A percentile compares a stretch with the other conserved stretches of the same genome.
These are phyloP conservation scores for Nemopilema nomurai DNA, from an alignment of 30 jellyfish, hydroid and myxozoan genomes.

Conservation along the genomic window DNA sequence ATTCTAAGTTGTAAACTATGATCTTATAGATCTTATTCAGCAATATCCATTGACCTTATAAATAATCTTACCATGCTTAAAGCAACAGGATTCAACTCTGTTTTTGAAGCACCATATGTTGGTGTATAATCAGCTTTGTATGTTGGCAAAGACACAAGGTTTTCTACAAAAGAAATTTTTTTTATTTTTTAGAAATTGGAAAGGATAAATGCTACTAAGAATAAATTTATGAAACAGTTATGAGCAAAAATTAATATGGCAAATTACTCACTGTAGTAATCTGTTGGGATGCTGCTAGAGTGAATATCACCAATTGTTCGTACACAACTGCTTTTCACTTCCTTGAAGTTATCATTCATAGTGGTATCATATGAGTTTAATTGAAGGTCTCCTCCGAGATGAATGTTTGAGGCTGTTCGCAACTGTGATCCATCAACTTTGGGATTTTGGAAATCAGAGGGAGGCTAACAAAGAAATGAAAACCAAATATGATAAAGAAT, in stretches of 20 bases:
- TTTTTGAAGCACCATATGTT: constrained; percentile 1
- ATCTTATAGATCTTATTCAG: not conserved
- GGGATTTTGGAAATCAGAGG: constrained; percentile 50
- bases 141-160: constrained; percentile 41
- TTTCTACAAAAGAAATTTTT: constrained; percentile 24
- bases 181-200: too few species aligned
- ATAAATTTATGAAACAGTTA: not conserved
- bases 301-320: constrained; percentile 49
- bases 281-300: constrained; percentile 70
- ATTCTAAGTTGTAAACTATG: not conserved
- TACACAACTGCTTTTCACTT: not conserved
- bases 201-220: not conserved
- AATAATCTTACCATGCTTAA: constrained; percentile 22
- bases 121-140: constrained; percentile 50
- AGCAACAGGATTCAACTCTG: constrained; percentile 51
- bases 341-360: constrained; percentile 52
- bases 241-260: not conserved
- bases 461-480: constrained; percentile 58
- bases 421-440: constrained; percentile 66
- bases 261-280: constrained; percentile 53
- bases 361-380: constrained; percentile 61
- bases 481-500: too few species aligned
- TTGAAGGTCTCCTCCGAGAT: constrained; percentile 63
- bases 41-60: too few species aligned
- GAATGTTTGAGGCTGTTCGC: constrained; percentile 74